Evolutionary conservation across 2,888 invertebrate species (phyloP), one percentile per base, ranked within the genome.

Genomic region (Chrysolina americana): DNA sequence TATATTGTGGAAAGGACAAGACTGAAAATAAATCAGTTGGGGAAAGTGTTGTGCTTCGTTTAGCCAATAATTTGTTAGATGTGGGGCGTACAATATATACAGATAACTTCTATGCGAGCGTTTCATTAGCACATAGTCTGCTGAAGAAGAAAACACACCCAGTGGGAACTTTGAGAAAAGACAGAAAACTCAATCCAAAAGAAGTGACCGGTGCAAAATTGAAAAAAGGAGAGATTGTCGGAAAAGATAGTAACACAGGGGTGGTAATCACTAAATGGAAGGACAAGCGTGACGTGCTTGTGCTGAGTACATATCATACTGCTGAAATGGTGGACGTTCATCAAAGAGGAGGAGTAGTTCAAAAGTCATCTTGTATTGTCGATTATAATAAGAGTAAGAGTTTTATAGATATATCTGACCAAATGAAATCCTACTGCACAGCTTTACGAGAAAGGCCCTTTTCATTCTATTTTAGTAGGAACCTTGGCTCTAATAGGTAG

Each of bases 311-410:
- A 56, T 80, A 79, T 69, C 82, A 86, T 75, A n/a, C n/a, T n/a
- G n/a, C n/a, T n/a, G n/a, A n/a, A n/a, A n/a, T n/a, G n/a, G n/a
- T n/a, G n/a, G n/a, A n/a, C n/a, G n/a, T n/a, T n/a, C n/a, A n/a
- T n/a, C n/a, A n/a, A n/a, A n/a, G n/a, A n/a, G n/a, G n/a, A n/a
- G 36, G 21, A 41, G 8, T 15, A 6, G 36, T 78, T 65, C 15
- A 76, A 15, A 78, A 75, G 59, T 74, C 75, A 48, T 41, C 48
- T 41, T 73, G 75, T 19, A 53, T 79, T 23, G 41, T 79, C 13
- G 73, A 76, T 41, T 85, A 86, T 6, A 48, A 85, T 77, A 74
- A 48, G 41, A 76, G 70, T 47, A 84, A 85, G 77, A 64, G 75
- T 28, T 41, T 41, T 2, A 2, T 41, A 13, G 41, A 41, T 41